A percentile compares a stretch with the other conserved stretches of the same genome.
Evolutionary conservation across 2,113 vertebrate species (phyloP).

Genomic region (Riparia riparia): DNA sequence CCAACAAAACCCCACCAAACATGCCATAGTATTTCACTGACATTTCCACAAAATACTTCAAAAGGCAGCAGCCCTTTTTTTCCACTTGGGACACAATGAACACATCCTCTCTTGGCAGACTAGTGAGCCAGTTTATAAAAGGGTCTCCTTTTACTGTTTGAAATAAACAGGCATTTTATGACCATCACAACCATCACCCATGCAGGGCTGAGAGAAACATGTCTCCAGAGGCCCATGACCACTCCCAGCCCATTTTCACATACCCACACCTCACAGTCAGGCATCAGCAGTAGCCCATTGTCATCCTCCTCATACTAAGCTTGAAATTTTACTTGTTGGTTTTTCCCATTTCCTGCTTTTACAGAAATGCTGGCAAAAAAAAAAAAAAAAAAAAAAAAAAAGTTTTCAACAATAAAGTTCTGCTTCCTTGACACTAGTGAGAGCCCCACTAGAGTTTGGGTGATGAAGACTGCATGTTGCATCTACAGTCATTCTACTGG

Average conservation of each 20-base stretch:
- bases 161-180: not conserved
- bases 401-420: not conserved
- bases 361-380: not conserved
- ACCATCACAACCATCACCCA: not conserved
- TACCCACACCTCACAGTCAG: not conserved
- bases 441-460: too few relatives aligned
- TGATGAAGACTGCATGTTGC: not conserved
- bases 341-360: not conserved
- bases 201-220: not conserved
- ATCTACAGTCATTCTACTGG: not conserved
- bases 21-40: not conserved
- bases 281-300: not conserved
- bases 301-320: not conserved
- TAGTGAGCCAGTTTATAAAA: not conserved
- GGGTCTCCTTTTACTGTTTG: not conserved
- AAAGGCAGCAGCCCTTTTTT: not conserved
- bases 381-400: rapidly evolving
- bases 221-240: not conserved
- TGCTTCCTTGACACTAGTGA: not conserved
- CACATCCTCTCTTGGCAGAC: not conserved
- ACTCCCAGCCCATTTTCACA: not conserved
- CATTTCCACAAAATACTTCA: not conserved
- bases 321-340: not conserved
- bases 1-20: not conserved
- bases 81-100: not conserved